Percentiles rank a stretch among this genome's conserved stretches.
Conservation (phyloP, 2,888 invertebrate species). For the Maniola hyperantus region DNA sequence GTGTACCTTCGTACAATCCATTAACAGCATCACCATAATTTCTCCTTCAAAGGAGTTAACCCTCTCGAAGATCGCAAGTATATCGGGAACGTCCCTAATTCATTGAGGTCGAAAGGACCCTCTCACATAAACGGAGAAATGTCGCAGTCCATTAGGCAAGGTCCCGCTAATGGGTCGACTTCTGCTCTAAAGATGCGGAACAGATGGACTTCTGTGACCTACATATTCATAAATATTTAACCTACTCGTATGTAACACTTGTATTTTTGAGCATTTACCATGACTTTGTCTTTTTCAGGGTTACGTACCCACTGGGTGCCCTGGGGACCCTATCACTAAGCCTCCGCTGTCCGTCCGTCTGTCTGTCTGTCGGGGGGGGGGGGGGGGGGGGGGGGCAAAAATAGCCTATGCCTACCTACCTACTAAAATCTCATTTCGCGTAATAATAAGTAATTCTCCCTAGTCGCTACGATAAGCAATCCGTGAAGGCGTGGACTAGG, state of each 20-base stretch:
- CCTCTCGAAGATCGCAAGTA: constrained; percentile 17
- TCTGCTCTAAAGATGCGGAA: constrained; percentile 16
- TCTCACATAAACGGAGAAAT: constrained; percentile 37
- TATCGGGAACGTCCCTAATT: constrained; percentile 30
- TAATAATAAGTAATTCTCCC: constrained; percentile 3
- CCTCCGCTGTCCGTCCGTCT: too few species aligned
- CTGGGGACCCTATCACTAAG: too few species aligned
- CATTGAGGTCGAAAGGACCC: constrained; percentile 35
- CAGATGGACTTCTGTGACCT: constrained; percentile 2
- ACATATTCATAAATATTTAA: constrained; percentile 14
- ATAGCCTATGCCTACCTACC: too few species aligned
- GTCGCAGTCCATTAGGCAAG: constrained; percentile 37
- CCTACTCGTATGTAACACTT: neutral
- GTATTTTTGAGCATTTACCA: neutral
- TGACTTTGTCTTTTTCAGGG: neutral
- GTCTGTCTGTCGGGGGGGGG: too few species aligned
- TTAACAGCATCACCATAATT: constrained; percentile 5
- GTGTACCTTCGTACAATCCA: constrained; percentile 1
- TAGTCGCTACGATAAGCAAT: neutral
- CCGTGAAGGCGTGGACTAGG: neutral
- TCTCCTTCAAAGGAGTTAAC: constrained; percentile 13
- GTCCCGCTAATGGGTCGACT: constrained; percentile 28
- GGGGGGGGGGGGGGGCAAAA: too few species aligned
- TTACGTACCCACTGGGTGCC: too few species aligned
- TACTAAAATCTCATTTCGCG: neutral